Percentiles rank a stretch among this genome's conserved stretches.
Conservation (phyloP, 2,113 vertebrate species). For the Perognathus longimembris region DNA sequence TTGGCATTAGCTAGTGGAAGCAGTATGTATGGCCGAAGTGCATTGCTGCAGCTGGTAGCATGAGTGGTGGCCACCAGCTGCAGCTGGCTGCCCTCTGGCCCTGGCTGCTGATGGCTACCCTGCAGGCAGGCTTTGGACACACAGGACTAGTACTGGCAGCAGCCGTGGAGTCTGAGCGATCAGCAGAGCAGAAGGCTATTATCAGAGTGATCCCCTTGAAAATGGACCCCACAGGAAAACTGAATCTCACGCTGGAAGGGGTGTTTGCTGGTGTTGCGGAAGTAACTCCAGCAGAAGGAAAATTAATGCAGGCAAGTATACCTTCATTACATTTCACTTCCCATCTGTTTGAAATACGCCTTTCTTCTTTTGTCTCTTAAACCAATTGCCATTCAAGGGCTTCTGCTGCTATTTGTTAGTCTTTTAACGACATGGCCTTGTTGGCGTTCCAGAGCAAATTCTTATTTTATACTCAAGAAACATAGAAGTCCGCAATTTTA, state of each 20-base stretch:
- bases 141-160: slow-evolving; percentile 90
- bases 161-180: slow-evolving; percentile 90
- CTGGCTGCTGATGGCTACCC: slow-evolving; percentile 96
- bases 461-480: slow-evolving; percentile 43
- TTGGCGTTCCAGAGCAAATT: slow-evolving; percentile 48
- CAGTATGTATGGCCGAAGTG: slow-evolving; percentile 94
- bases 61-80: slow-evolving; percentile 94
- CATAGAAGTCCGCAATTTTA: slow-evolving; percentile 28
- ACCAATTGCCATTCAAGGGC: neutral
- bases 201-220: slow-evolving; percentile 95
- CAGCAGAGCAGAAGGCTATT: slow-evolving; percentile 91
- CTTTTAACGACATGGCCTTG: slow-evolving; percentile 35
- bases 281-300: slow-evolving; percentile 94
- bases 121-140: slow-evolving; percentile 93
- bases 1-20: slow-evolving; percentile 76
- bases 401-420: neutral
- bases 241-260: slow-evolving; percentile 92
- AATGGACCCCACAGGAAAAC: slow-evolving; percentile 90
- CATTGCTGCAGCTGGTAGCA: slow-evolving; percentile 94
- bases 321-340: slow-evolving; percentile 9
- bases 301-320: slow-evolving; percentile 95
- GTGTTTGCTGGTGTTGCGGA: slow-evolving; percentile 93
- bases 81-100: slow-evolving; percentile 97
- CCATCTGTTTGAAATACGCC: slow-evolving; percentile 65
- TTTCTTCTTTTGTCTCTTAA: slow-evolving; percentile 59